Conservation (phyloP, 64 coral and sea anemone species). For the Hydrozoanthus tunicans region DNA sequence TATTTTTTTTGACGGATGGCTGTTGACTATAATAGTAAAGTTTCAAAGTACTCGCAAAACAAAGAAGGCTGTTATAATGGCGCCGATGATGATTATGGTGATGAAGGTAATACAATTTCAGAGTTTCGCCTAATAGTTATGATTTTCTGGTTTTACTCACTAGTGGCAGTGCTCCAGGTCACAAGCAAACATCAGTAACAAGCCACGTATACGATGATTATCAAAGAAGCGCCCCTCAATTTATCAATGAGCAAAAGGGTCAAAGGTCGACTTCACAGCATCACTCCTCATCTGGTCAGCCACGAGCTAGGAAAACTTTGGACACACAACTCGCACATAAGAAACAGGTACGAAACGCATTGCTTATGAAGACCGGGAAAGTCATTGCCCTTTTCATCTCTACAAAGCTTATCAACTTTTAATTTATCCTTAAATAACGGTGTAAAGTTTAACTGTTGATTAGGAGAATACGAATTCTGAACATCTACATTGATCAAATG, state of each 20-base stretch:
- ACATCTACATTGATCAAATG: no score
- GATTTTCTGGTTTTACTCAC: not conserved
- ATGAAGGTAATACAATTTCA: not conserved
- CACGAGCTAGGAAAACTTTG: slow-evolving; percentile 28
- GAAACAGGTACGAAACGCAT: slow-evolving; percentile 17
- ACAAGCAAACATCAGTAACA: not conserved
- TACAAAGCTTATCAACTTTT: not conserved
- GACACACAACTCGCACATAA: slow-evolving; percentile 38
- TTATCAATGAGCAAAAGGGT: not conserved
- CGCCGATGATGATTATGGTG: not conserved
- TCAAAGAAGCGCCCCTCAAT: not conserved
- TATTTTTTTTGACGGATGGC: no score
- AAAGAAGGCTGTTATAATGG: no score
- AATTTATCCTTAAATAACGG: not conserved
- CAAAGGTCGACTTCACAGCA: not conserved
- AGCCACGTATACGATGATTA: not conserved
- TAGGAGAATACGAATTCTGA: no score
- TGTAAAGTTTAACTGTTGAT: no score
- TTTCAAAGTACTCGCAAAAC: no score
- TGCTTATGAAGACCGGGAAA: not conserved
- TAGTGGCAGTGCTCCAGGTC: not conserved
- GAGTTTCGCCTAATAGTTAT: no score
- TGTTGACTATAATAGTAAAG: no score
- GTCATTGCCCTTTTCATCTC: not conserved
- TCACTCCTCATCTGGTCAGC: slow-evolving; percentile 10